A percentile compares a stretch with the other conserved stretches of the same genome.
Conservation (phyloP, 2,797 vertebrate species). For the Cottoperca gobio region DNA sequence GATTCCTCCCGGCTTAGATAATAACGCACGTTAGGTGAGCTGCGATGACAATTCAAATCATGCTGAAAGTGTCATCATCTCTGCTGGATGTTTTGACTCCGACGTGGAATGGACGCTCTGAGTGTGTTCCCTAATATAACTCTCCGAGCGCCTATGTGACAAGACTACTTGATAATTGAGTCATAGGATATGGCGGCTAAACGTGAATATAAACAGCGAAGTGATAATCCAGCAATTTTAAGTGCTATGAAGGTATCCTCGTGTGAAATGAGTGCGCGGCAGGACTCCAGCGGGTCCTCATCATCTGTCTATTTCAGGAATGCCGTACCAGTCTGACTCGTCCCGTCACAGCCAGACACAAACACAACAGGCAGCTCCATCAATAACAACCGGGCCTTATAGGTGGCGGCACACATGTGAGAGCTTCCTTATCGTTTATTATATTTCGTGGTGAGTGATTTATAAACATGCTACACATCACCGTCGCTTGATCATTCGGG, state of each 20-base stretch:
- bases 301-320: constrained; percentile 73
- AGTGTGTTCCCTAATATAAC: constrained; percentile 79
- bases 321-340: constrained; percentile 30
- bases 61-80: constrained; percentile 65
- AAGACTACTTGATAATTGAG: constrained; percentile 82
- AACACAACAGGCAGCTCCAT: constrained; percentile 48
- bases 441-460: constrained; percentile 21
- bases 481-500: constrained; percentile 16
- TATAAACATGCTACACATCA: constrained; percentile 22
- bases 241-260: constrained; percentile 79
- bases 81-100: constrained; percentile 74
- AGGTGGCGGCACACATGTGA: constrained; percentile 18
- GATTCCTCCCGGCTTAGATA: constrained; percentile 70
- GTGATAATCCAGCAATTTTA: constrained; percentile 85
- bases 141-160: constrained; percentile 67
- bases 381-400: constrained; percentile 23
- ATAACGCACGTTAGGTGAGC: constrained; percentile 55
- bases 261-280: constrained; percentile 66
- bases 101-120: constrained; percentile 65
- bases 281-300: constrained; percentile 62
- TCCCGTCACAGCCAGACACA: constrained; percentile 53
- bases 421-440: constrained; percentile 14
- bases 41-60: constrained; percentile 57
- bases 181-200: constrained; percentile 81
- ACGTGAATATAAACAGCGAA: constrained; percentile 80